Evolutionary conservation across 2,888 invertebrate genomes (phyloP).

Genomic region (Boloria euphrosyne): DNA sequence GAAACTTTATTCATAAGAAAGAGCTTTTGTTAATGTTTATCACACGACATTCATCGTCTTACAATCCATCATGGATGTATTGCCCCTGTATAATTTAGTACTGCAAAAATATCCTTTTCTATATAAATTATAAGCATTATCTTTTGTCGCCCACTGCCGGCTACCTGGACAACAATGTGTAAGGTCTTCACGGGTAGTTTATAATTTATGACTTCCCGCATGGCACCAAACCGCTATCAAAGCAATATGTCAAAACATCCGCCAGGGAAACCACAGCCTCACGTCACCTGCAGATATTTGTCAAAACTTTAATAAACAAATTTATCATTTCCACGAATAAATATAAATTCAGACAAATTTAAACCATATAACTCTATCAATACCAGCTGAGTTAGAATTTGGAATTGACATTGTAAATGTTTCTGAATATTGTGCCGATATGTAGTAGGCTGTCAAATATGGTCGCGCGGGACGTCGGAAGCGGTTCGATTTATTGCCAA

Average conservation of each 20-base stretch:
- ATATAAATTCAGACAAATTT: conserved; percentile 39
- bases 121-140: conserved; percentile 26
- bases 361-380: conserved; percentile 42
- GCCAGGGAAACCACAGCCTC: conserved; percentile 64
- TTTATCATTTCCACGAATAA: conserved; percentile 40
- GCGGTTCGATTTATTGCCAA: conserved; percentile 65
- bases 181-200: conserved; percentile 45
- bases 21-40: not conserved
- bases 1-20: not conserved
- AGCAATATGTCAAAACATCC: conserved; percentile 78
- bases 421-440: conserved; percentile 69
- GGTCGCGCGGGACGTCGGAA: conserved; percentile 60
- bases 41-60: not conserved
- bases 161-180: conserved; percentile 35
- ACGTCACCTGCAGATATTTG: conserved; percentile 80
- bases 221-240: conserved; percentile 67
- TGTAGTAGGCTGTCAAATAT: conserved; percentile 68
- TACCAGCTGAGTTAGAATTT: conserved; percentile 19
- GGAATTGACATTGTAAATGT: conserved; percentile 38
- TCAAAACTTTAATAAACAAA: conserved; percentile 71
- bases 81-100: conserved; percentile 15
- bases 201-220: conserved; percentile 66
- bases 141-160: conserved; percentile 29
- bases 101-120: conserved; percentile 13
- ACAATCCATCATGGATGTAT: conserved; percentile 10